These are phyloP conservation scores for Chymomyza procnemis DNA, from an alignment of 2,888 invertebrate species.

Conservation along the genomic window DNA sequence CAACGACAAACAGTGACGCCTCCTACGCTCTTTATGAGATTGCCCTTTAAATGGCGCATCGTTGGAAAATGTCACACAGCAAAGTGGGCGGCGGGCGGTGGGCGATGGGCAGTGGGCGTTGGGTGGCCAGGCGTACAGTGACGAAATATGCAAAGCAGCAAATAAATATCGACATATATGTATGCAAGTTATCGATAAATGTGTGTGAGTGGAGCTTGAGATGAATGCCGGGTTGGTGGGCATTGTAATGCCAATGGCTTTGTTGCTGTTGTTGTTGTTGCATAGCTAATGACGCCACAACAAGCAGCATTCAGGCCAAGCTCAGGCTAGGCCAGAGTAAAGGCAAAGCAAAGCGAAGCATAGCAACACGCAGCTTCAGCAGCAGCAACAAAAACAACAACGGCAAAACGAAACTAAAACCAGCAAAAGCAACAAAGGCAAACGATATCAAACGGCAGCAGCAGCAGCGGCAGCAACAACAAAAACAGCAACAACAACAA, in stretches of 20 bases:
- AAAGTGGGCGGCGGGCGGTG: background rate
- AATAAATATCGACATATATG: background rate
- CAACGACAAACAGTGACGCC: background rate
- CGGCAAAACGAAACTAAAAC: background rate
- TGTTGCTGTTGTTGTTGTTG: background rate
- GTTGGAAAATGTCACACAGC: background rate
- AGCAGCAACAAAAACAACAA: background rate
- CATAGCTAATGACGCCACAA: background rate
- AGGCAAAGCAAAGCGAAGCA: constrained; percentile 41
- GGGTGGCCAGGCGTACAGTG: no score
- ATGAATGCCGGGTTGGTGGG: no score
- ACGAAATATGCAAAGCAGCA: background rate
- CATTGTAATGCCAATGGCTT: background rate
- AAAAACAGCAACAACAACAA: constrained; percentile 24
- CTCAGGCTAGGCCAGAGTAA: constrained; percentile 54
- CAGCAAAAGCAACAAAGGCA: background rate
- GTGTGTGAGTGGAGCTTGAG: no score
- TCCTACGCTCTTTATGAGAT: constrained; percentile 28
- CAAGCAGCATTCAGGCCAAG: constrained; percentile 74
- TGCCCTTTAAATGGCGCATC: constrained; percentile 32
- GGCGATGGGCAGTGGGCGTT: no score
- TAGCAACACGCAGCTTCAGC: constrained; percentile 32
- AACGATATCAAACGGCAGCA: background rate
- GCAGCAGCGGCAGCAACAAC: constrained; percentile 9
- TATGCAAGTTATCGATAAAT: background rate